A percentile compares a stretch with the other conserved stretches of the same genome.
phyloP scores from a whole-genome alignment of 2,888 invertebrate species.

The Lathronympha strigana region DNA sequence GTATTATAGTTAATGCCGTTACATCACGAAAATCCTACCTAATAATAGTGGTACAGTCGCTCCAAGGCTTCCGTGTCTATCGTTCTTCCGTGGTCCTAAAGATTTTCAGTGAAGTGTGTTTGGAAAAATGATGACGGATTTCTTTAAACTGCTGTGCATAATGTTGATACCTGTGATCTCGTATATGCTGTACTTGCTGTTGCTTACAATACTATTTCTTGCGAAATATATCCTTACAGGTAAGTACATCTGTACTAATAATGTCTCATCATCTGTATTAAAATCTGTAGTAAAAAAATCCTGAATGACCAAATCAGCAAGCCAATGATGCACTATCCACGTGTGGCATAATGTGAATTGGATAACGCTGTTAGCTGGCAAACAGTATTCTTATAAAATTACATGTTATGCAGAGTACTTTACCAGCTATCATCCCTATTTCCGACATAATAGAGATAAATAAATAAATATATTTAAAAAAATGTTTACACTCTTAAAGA shows the following conservation, averaged over 20 bases:
- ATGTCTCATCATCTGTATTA: too few relatives aligned
- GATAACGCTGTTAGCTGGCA: too few relatives aligned
- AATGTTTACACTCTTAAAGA: too few relatives aligned
- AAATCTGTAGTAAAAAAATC: too few relatives aligned
- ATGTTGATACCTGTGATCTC: conserved; percentile 56
- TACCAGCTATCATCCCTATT: too few relatives aligned
- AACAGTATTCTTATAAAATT: too few relatives aligned
- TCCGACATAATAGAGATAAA: too few relatives aligned
- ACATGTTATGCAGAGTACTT: too few relatives aligned
- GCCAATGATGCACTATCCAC: too few relatives aligned
- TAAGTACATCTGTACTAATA: conserved; percentile 49
- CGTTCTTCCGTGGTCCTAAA: not conserved
- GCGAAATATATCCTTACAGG: conserved; percentile 44
- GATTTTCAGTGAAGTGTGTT: not conserved
- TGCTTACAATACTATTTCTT: conserved; percentile 49
- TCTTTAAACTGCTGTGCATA: conserved; percentile 54
- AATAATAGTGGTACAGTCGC: conserved; percentile 10
- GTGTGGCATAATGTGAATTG: too few relatives aligned
- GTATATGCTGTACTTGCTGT: conserved; percentile 54
- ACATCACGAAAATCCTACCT: conserved; percentile 27
- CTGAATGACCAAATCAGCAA: too few relatives aligned
- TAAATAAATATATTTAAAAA: too few relatives aligned
- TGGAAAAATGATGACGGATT: conserved; percentile 48
- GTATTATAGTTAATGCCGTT: conserved; percentile 22
- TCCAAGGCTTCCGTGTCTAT: not conserved